Percentiles rank a stretch among this genome's conserved stretches.
Conservation (phyloP, 2,888 invertebrate species). For the Mythimna pallens region DNA sequence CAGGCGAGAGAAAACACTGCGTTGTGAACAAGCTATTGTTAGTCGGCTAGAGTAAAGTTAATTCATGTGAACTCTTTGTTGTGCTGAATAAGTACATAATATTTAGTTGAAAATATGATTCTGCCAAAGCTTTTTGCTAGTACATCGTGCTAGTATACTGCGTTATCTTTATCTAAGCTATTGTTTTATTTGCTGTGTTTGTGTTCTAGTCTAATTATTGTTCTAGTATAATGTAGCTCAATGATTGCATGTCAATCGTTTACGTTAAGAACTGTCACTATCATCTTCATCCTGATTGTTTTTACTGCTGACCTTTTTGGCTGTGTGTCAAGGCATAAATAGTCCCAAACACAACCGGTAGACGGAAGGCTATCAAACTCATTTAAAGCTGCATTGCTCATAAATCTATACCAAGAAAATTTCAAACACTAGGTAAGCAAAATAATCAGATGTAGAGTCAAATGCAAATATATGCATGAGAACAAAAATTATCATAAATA, state of each 20-base stretch:
- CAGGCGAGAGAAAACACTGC: slow-evolving; percentile 51
- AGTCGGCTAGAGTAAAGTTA: background rate
- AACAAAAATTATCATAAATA: slow-evolving; percentile 35
- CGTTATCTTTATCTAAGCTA: background rate
- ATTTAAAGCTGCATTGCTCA: background rate
- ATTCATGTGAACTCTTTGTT: slow-evolving; percentile 40
- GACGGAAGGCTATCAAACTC: background rate
- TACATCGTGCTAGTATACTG: background rate
- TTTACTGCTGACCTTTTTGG: background rate
- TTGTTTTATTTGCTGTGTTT: background rate
- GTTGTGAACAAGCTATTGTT: slow-evolving; percentile 47
- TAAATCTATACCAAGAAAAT: background rate
- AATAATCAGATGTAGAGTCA: slow-evolving; percentile 26
- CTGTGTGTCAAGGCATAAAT: background rate
- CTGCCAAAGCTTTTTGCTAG: background rate
- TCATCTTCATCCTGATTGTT: background rate
- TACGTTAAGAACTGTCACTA: background rate
- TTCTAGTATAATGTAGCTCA: too few species aligned
- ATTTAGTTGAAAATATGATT: slow-evolving; percentile 15
- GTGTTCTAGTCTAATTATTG: background rate
- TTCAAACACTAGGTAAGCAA: background rate
- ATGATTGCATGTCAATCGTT: background rate
- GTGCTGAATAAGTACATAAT: background rate
- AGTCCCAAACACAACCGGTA: background rate
- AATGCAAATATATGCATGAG: slow-evolving; percentile 39